Evolutionary conservation across 2,888 invertebrate genomes (phyloP), one percentile per base, ranked within the genome.

Genomic region (Reticulitermes lucifugus): DNA sequence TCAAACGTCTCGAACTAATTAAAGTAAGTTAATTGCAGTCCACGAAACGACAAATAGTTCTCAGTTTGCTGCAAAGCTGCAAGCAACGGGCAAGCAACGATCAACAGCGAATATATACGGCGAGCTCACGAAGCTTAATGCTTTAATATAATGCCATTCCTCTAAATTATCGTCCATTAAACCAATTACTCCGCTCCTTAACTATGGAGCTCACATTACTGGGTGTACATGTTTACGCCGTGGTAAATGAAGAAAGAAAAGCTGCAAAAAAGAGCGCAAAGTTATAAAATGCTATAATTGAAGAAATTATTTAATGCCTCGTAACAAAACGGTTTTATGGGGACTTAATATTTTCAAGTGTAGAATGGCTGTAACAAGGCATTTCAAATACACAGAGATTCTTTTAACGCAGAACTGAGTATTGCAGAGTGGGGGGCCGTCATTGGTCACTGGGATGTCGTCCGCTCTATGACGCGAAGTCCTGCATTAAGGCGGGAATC

Each of bases 1-100:
- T 77, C 77, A 35, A 77, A 77, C 77, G 77, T 46, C 77, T 77
- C 46, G n/a, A 46, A 77, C 77, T 77, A 77, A 77, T 77, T 77
- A 77, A 75, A 75, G 43, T 77, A 21, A 46, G n/a, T 77, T 77
- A 77, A 77, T 77, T 77, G 22, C 25, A 65, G 0, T 46, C 51
- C 51, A n/a, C 14, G 25, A 25, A 65, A 65, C 43, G 46, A 77
- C 77, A 77, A 77, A 77, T 77, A 41, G 77, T 77, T 65, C 77
- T n/a, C 77, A n/a, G 29, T 77, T 75, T 77, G 46, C 77, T 46
- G 43, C 18, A 41, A 55, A 18, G 55, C 14, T 55, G 18, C 55
- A 5, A n/a, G 65, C n/a, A 25, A n/a, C 25, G 2, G n/a, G 7
- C 65, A 65, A n/a, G 65, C 4, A 65, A 25, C 25, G 21, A 22